These are phyloP conservation scores for Trachelus iudaicus DNA, from an alignment of 2,888 invertebrate genomes.

Conservation along the genomic window DNA sequence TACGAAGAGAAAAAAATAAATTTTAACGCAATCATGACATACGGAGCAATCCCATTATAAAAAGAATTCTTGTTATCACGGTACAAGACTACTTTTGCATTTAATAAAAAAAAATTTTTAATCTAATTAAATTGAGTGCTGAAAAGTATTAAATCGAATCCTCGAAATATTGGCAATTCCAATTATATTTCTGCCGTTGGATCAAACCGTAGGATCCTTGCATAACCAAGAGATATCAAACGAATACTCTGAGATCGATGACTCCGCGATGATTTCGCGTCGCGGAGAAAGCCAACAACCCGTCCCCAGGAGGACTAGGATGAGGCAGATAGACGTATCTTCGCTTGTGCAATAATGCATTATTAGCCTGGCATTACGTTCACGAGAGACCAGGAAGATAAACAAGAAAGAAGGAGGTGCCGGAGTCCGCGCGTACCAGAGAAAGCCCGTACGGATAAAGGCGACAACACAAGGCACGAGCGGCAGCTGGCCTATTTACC, in stretches of 20 bases:
- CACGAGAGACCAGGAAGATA: not conserved
- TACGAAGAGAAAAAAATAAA: slow-evolving; percentile 22
- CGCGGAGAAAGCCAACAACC: not conserved
- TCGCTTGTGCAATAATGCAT: not conserved
- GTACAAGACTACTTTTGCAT: not conserved
- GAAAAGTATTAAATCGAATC: not conserved
- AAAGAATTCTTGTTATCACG: not conserved
- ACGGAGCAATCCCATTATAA: not conserved
- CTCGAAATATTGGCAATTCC: not conserved
- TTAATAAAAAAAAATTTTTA: not conserved
- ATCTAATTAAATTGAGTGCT: too few relatives aligned
- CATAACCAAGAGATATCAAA: too few relatives aligned
- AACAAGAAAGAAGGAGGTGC: not conserved
- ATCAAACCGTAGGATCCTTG: not conserved
- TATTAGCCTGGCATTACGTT: not conserved
- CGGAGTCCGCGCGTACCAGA: not conserved
- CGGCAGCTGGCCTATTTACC: slow-evolving; percentile 26
- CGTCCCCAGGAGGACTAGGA: not conserved
- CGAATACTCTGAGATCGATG: not conserved
- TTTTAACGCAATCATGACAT: slow-evolving; percentile 8
- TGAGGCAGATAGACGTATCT: not conserved
- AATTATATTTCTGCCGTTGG: not conserved
- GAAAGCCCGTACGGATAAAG: not conserved
- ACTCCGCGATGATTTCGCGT: not conserved
- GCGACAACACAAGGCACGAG: not conserved